Evolutionary conservation across 2,888 invertebrate genomes (phyloP).

Genomic region (Dione vanillae): DNA sequence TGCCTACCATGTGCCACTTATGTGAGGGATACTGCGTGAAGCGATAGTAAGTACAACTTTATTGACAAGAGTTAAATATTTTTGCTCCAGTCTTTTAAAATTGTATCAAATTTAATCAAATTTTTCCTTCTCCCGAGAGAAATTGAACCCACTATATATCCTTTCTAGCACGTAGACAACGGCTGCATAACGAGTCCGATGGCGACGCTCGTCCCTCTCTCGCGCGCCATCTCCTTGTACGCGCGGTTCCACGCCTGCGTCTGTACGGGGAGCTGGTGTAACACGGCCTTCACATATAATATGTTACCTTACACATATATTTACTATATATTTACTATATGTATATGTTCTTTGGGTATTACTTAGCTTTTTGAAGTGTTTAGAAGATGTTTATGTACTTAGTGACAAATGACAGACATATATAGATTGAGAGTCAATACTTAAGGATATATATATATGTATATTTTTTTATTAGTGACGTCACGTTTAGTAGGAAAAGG

Average conservation of each 20-base stretch:
- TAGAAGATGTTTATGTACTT: too few species aligned
- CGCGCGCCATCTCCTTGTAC: constrained; percentile 68
- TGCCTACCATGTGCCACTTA: too few species aligned
- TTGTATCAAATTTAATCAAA: too few species aligned
- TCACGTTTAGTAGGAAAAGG: background rate
- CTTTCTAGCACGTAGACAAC: constrained; percentile 60
- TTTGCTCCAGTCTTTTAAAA: too few species aligned
- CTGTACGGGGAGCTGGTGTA: constrained; percentile 67
- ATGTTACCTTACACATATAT: background rate
- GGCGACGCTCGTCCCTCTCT: constrained; percentile 68
- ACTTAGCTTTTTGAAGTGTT: background rate
- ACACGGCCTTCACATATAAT: constrained; percentile 42
- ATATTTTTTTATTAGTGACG: background rate
- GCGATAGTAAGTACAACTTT: too few species aligned
- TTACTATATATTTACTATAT: background rate
- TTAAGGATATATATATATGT: too few species aligned
- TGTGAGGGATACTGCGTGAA: too few species aligned
- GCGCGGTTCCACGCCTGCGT: constrained; percentile 75
- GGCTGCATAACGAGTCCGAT: constrained; percentile 70
- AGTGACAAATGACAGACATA: too few species aligned
- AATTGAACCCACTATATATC: too few species aligned
- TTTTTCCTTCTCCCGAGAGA: too few species aligned
- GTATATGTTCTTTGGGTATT: background rate
- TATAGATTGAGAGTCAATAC: too few species aligned
- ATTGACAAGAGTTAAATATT: too few species aligned